Percentiles rank a stretch among this genome's conserved stretches.
Evolutionary conservation across 2,888 invertebrate species (phyloP).

Genomic region (Cryptophagus acutangulus): DNA sequence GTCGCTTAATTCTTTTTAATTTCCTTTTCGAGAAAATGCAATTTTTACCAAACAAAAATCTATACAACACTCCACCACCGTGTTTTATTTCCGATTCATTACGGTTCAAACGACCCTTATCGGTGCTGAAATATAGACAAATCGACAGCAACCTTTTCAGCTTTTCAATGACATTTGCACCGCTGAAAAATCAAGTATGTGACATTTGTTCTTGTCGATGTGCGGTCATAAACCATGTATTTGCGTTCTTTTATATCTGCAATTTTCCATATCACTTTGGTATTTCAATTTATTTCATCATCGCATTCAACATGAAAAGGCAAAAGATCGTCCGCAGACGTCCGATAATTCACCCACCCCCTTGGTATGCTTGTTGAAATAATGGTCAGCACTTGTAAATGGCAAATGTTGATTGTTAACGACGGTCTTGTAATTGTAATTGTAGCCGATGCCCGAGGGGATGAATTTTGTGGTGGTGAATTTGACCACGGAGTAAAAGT

Average conservation of each 20-base stretch:
- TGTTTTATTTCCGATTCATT: slow-evolving; percentile 32
- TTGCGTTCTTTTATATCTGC: slow-evolving; percentile 10
- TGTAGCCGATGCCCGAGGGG: slow-evolving; percentile 2
- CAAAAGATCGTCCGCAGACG: slow-evolving; percentile 3
- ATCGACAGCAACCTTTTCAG: slow-evolving; percentile 30
- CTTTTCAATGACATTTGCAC: slow-evolving; percentile 29
- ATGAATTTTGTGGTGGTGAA: neutral
- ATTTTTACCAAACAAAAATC: too few species aligned
- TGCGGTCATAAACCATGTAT: slow-evolving; percentile 15
- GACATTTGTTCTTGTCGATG: slow-evolving; percentile 21
- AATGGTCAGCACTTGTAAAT: slow-evolving; percentile 7
- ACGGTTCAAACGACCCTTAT: slow-evolving; percentile 29
- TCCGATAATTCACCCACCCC: slow-evolving; percentile 3
- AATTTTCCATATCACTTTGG: too few species aligned
- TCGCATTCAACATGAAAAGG: too few species aligned
- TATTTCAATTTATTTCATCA: too few species aligned
- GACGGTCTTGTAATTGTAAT: slow-evolving; percentile 2
- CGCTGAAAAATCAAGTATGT: slow-evolving; percentile 20
- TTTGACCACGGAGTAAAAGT: slow-evolving; percentile 5
- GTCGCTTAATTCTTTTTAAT: too few species aligned
- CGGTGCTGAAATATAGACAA: slow-evolving; percentile 21
- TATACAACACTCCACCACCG: too few species aligned
- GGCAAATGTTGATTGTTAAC: slow-evolving; percentile 4
- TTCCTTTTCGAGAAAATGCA: too few species aligned
- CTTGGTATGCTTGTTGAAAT: neutral